A percentile compares a stretch with the other conserved stretches of the same genome.
phyloP scores from a whole-genome alignment of 2,113 vertebrate genomes.

The Raja brachyura region DNA sequence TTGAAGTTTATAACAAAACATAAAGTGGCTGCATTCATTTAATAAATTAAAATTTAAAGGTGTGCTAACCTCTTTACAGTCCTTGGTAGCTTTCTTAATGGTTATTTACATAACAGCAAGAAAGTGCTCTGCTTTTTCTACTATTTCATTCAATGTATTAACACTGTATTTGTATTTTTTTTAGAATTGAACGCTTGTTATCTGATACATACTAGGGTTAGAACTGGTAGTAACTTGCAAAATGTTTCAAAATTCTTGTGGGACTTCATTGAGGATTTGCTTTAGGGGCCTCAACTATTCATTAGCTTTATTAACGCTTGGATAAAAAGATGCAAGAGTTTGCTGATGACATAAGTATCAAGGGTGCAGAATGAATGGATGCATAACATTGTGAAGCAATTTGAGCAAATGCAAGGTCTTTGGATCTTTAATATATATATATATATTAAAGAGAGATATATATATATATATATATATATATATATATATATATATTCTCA shows the following conservation, averaged over 20 bases:
- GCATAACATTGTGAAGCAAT: too few relatives aligned
- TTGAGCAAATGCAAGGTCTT: too few relatives aligned
- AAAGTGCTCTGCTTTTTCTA: not conserved
- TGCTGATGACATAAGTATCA: too few relatives aligned
- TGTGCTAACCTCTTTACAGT: not conserved
- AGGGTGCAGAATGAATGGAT: too few relatives aligned
- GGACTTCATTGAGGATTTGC: not conserved
- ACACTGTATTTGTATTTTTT: not conserved
- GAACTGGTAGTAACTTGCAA: not conserved
- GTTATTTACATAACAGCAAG: not conserved
- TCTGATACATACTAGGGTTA: not conserved
- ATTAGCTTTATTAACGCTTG: too few relatives aligned
- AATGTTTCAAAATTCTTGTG: not conserved
- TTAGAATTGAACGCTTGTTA: too few relatives aligned
- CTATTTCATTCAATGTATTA: not conserved
- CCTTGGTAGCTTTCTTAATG: not conserved
- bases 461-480: too few relatives aligned
- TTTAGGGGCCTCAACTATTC: too few relatives aligned
- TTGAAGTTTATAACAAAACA: slow-evolving; percentile 30
- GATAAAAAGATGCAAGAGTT: too few relatives aligned
- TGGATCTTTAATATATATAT: too few relatives aligned
- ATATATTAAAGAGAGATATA: too few relatives aligned
- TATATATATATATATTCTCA: too few relatives aligned
- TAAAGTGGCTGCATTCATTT: slow-evolving; percentile 36
- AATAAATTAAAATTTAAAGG: slow-evolving; percentile 29